Evolutionary conservation across 2,797 vertebrate species (phyloP), one percentile per base, ranked within the genome.

Genomic region (Hippoglossus hippoglossus): DNA sequence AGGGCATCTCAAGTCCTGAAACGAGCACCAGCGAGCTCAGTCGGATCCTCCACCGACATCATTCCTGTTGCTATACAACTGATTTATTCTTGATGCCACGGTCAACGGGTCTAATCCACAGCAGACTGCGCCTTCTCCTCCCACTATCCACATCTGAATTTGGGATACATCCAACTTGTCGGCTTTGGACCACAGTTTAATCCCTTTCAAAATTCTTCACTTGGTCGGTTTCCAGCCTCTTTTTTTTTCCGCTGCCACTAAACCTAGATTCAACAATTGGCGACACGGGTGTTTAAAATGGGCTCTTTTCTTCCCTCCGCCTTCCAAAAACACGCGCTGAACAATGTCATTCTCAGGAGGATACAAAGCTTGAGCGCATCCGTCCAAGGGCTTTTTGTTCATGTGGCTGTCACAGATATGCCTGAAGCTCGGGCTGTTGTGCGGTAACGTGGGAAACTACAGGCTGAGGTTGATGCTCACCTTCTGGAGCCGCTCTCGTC

Each of bases 41-140:
- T 73, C 21, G 63, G 76, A 65, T 81, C 70, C 71, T 57, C 58
- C 87, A 75, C 67, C 81, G 75, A 52, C 87, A 84, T 80, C 85
- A 53, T 84, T 84, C 87, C 89, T 91, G 91, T 91, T 91, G 89
- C 89, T 87, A 77, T 72, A 88, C 86, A 83, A 75, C 83, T 84
- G 84, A 83, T 88, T 80, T 84, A 70, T 82, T 91, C 87, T 86
- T 74, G 83, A 85, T 86, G 81, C 87, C 78, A 73, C 80, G 75
- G 81, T 80, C 82, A 82, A 24, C 74, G 71, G 75, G 51, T 86
- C 71, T 80, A 47, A 82, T 85, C 76, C 78, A 62, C 83, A 46
- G 76, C 71, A 83, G 77, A 69, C 84, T 71, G 77, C 89, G 67
- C 75, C 78, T 78, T 47, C 26, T 19, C 51, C 55, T 66, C 28